Conservation (phyloP, 2,888 invertebrate species). For the Chirona hameri region DNA sequence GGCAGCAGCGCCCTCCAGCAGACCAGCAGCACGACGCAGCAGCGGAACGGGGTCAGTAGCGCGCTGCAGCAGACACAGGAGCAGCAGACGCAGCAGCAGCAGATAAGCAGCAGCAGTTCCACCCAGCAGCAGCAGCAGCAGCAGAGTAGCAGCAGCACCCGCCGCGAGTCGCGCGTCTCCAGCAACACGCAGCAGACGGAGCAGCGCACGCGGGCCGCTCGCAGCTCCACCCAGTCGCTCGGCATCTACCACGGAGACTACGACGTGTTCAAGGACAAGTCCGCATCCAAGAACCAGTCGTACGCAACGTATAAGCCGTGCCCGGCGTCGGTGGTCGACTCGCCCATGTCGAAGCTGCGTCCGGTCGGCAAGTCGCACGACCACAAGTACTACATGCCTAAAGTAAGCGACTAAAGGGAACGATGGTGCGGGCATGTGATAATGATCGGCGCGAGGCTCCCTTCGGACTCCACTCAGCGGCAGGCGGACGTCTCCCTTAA, state of each 20-base stretch:
- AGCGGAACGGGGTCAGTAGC: neutral
- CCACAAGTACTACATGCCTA: slow-evolving; percentile 25
- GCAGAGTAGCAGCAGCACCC: neutral
- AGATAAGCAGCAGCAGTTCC: neutral
- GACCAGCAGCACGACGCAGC: neutral
- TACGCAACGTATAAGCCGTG: slow-evolving; percentile 10
- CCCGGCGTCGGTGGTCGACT: neutral
- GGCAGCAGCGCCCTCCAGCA: neutral
- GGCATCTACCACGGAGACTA: slow-evolving; percentile 23
- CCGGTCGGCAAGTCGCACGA: neutral
- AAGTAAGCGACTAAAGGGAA: neutral
- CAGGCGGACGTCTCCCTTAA: neutral
- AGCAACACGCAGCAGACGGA: neutral
- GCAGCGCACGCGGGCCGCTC: neutral
- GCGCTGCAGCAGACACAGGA: neutral
- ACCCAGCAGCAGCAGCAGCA: neutral
- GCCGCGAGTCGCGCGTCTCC: too few species aligned
- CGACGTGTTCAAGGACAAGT: slow-evolving; percentile 25
- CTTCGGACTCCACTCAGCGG: neutral
- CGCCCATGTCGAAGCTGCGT: neutral
- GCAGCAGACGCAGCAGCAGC: neutral
- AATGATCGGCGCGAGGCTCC: neutral
- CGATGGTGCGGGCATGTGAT: neutral
- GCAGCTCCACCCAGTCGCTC: neutral
- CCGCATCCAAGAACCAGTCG: slow-evolving; percentile 9